A percentile compares a stretch with the other conserved stretches of the same genome.
Evolutionary conservation across 2,888 invertebrate genomes (phyloP).

Genomic region (Drosophila leonis): DNA sequence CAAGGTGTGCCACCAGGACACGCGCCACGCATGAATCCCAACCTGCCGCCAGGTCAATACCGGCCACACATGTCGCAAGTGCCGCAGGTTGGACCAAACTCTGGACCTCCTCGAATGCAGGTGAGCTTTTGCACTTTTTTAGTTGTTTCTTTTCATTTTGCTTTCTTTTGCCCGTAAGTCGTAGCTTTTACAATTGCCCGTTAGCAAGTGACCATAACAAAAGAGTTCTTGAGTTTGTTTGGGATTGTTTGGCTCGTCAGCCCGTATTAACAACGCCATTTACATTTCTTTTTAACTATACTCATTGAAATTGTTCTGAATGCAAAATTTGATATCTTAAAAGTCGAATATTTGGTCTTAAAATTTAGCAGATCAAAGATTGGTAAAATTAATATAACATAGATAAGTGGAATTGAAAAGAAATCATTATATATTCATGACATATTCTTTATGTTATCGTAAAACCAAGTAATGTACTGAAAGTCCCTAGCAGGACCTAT

Average conservation of each 20-base stretch:
- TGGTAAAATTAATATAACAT: conserved; percentile 4
- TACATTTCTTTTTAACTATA: conserved; percentile 57
- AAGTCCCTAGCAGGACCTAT: neutral
- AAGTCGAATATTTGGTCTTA: conserved; percentile 38
- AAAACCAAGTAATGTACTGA: neutral
- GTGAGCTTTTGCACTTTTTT: conserved; percentile 70
- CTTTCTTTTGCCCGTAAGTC: conserved; percentile 28
- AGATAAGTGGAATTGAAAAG: conserved; percentile 12
- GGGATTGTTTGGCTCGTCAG: conserved; percentile 35
- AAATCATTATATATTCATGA: conserved; percentile 6
- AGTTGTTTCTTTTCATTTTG: conserved; percentile 6
- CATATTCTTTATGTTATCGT: conserved; percentile 2
- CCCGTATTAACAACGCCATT: conserved; percentile 60
- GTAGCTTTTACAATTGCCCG: conserved; percentile 32
- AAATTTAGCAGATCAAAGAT: conserved; percentile 9
- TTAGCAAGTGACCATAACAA: conserved; percentile 24
- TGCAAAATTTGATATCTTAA: conserved; percentile 71
- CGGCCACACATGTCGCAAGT: conserved; percentile 88
- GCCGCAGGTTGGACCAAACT: conserved; percentile 87
- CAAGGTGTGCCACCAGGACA: conserved; percentile 86
- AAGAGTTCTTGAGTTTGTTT: conserved; percentile 39
- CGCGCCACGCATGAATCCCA: conserved; percentile 87
- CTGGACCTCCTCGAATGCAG: conserved; percentile 88
- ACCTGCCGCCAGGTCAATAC: conserved; percentile 87
- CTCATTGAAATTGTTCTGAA: conserved; percentile 84